Conservation (phyloP, 2,113 vertebrate species). For the Pelvicachromis taeniatus region DNA sequence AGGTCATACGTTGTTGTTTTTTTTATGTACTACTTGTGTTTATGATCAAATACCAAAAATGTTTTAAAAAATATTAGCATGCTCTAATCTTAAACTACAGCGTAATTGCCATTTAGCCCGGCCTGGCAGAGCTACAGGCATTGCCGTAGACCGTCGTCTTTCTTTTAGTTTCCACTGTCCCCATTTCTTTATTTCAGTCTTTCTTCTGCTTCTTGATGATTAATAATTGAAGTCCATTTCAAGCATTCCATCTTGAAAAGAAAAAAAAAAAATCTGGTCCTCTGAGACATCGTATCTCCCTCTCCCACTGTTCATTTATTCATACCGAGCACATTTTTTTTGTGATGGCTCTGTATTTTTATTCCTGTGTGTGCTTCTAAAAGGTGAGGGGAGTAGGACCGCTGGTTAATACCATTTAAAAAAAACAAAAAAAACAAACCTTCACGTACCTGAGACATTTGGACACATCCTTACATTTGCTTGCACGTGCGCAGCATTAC, state of each 20-base stretch:
- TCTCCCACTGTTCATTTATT: slow-evolving; percentile 37
- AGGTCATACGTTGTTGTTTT: not conserved
- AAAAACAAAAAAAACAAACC: not conserved
- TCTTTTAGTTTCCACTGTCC: not conserved
- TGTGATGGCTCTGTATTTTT: slow-evolving; percentile 39
- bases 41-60: not conserved
- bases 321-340: slow-evolving; percentile 32
- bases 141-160: not conserved
- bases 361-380: not conserved
- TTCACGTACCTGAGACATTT: not conserved
- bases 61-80: not conserved
- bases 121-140: not conserved
- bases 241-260: slow-evolving; percentile 34
- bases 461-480: not conserved
- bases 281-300: slow-evolving; percentile 20
- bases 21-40: not conserved
- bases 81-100: not conserved
- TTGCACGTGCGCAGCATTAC: not conserved
- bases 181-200: not conserved
- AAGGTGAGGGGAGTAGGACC: not conserved
- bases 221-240: slow-evolving; percentile 66
- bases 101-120: not conserved
- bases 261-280: slow-evolving; percentile 26
- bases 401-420: not conserved
- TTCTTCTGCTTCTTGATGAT: slow-evolving; percentile 43